Conservation (phyloP, 1,140 invertebrate species). For the Pseudomyrmex cubaensis region DNA sequence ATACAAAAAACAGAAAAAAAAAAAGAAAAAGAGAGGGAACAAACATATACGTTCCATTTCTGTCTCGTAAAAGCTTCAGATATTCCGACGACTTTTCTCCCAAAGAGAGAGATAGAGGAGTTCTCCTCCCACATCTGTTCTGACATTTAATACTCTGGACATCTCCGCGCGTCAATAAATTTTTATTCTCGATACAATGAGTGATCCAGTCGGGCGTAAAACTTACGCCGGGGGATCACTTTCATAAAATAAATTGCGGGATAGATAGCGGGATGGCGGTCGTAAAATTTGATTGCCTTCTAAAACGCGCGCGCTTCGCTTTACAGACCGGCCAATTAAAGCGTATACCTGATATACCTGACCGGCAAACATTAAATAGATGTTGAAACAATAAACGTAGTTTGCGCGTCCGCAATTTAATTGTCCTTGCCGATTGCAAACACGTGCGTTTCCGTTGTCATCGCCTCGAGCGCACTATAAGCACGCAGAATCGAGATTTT, state of each 20-base stretch:
- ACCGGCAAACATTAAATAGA: conserved; percentile 43
- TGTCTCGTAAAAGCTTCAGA: background rate
- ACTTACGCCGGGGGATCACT: conserved; percentile 33
- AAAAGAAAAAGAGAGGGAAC: background rate
- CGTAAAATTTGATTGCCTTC: conserved; percentile 61
- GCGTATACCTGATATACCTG: conserved; percentile 16
- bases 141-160: conserved; percentile 3
- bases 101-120: background rate
- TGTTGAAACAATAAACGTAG: conserved; percentile 48
- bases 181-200: conserved; percentile 59
- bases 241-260: conserved; percentile 54
- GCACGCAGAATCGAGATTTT: background rate
- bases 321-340: conserved; percentile 48
- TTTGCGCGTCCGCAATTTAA: conserved; percentile 19
- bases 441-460: background rate
- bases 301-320: conserved; percentile 42
- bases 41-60: background rate
- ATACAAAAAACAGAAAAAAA: no score
- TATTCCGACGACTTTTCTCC: background rate
- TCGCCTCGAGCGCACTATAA: conserved; percentile 18
- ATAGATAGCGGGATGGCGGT: background rate
- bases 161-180: conserved; percentile 22
- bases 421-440: conserved; percentile 28
- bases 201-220: conserved; percentile 18
- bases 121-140: background rate